These are phyloP conservation scores for Philypnodon macrostomus DNA, from an alignment of 2,797 vertebrate genomes.

Conservation along the genomic window DNA sequence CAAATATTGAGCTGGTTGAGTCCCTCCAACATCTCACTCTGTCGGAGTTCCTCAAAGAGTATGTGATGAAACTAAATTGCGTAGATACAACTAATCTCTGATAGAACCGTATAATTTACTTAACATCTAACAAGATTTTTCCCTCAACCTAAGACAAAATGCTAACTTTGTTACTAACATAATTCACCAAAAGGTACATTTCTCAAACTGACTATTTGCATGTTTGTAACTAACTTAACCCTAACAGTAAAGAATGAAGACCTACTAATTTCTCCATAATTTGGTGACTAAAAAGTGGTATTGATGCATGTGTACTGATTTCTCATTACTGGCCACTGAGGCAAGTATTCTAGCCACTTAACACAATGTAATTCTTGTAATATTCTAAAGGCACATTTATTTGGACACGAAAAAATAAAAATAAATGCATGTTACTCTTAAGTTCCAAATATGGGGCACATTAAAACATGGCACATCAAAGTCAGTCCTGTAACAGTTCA, in stretches of 20 bases:
- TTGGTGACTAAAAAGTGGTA: conserved; percentile 5
- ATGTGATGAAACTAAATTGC: conserved; percentile 50
- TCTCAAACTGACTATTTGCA: conserved; percentile 12
- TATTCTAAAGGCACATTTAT: too few species aligned
- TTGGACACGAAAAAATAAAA: too few species aligned
- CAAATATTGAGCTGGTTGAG: conserved; percentile 73
- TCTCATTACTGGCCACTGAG: too few species aligned
- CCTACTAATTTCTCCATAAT: conserved; percentile 1
- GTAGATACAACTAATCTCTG: not conserved
- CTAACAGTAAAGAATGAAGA: conserved; percentile 14
- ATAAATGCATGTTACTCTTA: too few species aligned
- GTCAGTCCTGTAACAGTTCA: too few species aligned
- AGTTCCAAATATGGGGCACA: too few species aligned
- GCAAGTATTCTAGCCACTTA: too few species aligned
- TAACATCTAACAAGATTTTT: conserved; percentile 5
- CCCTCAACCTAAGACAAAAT: not conserved
- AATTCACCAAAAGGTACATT: not conserved
- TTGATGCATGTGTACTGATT: not conserved
- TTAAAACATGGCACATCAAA: too few species aligned
- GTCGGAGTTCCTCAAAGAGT: conserved; percentile 87
- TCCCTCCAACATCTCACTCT: conserved; percentile 83
- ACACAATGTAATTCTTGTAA: too few species aligned
- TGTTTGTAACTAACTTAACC: conserved; percentile 19
- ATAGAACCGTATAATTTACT: not conserved
- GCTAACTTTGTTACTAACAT: conserved; percentile 6